A percentile compares a stretch with the other conserved stretches of the same genome.
phyloP scores from a whole-genome alignment of 2,888 invertebrate species.

The Chaitophorus viminalis region DNA sequence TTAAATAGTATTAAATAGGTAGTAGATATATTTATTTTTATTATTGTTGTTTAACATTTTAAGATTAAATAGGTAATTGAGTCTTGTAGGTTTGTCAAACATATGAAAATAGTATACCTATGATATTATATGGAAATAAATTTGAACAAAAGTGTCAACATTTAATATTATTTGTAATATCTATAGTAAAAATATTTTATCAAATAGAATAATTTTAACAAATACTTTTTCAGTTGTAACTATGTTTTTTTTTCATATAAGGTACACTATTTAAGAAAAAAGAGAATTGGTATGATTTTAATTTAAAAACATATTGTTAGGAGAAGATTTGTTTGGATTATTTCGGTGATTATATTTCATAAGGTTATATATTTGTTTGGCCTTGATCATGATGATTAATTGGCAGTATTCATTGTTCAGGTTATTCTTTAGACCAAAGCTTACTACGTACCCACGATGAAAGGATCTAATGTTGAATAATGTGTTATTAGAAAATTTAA shows the following conservation, averaged over 20 bases:
- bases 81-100: too few species aligned
- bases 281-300: background rate
- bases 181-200: too few species aligned
- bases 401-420: background rate
- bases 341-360: background rate
- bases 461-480: conserved; percentile 40
- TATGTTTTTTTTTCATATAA: conserved; percentile 8
- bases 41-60: too few species aligned
- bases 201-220: background rate
- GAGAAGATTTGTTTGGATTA: conserved; percentile 3
- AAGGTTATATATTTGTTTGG: conserved; percentile 1
- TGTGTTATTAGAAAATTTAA: background rate
- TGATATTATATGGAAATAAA: too few species aligned
- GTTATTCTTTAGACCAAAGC: conserved; percentile 18
- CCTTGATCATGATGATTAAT: conserved; percentile 39
- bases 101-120: too few species aligned
- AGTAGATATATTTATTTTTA: too few species aligned
- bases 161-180: too few species aligned
- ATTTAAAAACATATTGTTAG: conserved; percentile 5
- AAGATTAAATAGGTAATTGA: too few species aligned
- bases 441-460: background rate
- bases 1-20: too few species aligned
- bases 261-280: conserved; percentile 13
- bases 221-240: background rate
- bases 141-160: too few species aligned